These are phyloP conservation scores for Sciurus vulgaris DNA, from an alignment of 2,797 vertebrate species.

Conservation along the genomic window DNA sequence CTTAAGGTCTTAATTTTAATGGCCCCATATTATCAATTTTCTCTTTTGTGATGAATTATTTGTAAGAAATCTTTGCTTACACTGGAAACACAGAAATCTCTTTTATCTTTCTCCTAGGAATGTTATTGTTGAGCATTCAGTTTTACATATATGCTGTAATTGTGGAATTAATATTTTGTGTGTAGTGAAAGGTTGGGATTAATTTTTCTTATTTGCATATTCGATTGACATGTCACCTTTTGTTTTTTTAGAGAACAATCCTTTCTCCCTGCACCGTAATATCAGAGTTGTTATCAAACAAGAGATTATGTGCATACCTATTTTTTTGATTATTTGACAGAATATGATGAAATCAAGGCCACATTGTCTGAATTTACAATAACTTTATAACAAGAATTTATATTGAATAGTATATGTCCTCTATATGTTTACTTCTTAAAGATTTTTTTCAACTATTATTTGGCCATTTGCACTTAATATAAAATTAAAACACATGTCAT, in stretches of 20 bases:
- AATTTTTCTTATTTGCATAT: neutral
- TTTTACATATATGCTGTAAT: neutral
- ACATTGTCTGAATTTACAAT: neutral
- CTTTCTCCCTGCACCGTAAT: neutral
- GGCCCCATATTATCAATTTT: neutral
- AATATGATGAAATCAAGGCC: neutral
- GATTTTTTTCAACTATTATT: neutral
- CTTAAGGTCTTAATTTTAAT: neutral
- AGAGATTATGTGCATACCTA: neutral
- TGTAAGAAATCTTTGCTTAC: neutral
- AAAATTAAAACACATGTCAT: neutral
- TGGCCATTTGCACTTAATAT: neutral
- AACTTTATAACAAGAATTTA: neutral
- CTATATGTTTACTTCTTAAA: neutral
- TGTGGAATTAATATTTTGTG: constrained; percentile 19
- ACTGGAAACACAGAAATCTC: neutral
- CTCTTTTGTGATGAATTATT: neutral
- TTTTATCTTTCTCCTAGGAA: neutral
- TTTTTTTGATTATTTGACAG: neutral
- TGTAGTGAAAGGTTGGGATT: neutral
- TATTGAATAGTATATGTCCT: neutral
- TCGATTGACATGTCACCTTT: neutral
- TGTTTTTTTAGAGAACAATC: neutral
- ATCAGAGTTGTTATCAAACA: neutral
- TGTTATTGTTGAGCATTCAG: neutral